Conservation (phyloP, 2,113 vertebrate species). For the Halichoerus grypus region DNA sequence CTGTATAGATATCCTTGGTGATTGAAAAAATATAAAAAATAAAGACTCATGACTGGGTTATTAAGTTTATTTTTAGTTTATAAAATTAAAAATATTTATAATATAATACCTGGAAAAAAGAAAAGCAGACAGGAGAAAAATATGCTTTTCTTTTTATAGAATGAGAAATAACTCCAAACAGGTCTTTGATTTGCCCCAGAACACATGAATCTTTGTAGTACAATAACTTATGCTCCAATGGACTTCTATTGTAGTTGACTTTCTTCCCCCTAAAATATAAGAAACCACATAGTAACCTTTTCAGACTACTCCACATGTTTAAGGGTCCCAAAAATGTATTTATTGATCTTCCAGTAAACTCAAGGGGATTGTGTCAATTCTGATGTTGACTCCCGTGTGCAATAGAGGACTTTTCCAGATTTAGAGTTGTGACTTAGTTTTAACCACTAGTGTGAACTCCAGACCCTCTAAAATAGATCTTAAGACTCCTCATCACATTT, state of each 20-base stretch:
- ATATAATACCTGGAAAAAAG: background rate
- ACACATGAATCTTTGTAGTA: background rate
- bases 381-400: conserved; percentile 59
- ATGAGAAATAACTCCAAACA: conserved; percentile 1
- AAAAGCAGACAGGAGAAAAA: background rate
- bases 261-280: background rate
- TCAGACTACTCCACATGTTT: conserved; percentile 25
- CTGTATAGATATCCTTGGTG: background rate
- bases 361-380: conserved; percentile 69
- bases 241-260: background rate
- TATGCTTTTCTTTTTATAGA: background rate
- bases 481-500: conserved; percentile 71
- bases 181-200: conserved; percentile 14
- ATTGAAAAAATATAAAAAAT: conserved; percentile 11
- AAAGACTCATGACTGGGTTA: background rate
- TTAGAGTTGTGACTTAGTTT: conserved; percentile 69
- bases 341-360: conserved; percentile 71
- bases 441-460: conserved; percentile 66
- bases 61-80: conserved; percentile 6
- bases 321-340: conserved; percentile 57
- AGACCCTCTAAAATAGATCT: conserved; percentile 64
- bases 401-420: conserved; percentile 63
- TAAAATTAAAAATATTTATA: conserved; percentile 14
- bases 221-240: conserved; percentile 1
- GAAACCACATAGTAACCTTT: conserved; percentile 52